Conservation (phyloP, 2,888 invertebrate genomes). For the Epirrhoe tristata region DNA sequence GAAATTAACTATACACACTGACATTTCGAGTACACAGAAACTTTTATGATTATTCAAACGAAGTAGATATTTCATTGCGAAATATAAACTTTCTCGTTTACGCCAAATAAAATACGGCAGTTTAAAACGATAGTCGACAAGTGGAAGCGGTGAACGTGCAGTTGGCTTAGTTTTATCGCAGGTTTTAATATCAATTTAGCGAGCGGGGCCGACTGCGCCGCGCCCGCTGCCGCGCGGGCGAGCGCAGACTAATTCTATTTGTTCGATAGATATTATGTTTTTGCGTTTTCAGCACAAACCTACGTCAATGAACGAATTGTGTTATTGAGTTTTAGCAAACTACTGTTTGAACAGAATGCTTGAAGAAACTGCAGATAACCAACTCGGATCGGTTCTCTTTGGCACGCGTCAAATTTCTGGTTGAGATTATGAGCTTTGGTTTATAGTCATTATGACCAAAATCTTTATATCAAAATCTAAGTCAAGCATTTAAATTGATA, state of each 20-base stretch:
- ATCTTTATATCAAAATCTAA: background rate
- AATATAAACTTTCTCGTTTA: background rate
- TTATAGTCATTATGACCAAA: background rate
- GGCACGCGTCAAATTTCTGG: background rate
- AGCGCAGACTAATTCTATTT: conserved; percentile 2
- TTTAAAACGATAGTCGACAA: conserved; percentile 35
- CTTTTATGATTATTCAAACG: conserved; percentile 1
- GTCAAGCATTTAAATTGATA: background rate
- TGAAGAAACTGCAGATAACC: background rate
- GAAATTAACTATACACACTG: background rate
- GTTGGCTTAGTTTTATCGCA: conserved; percentile 41
- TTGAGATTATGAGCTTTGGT: background rate
- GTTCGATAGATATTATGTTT: conserved; percentile 1
- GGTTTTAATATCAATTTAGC: conserved; percentile 40
- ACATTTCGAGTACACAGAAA: background rate
- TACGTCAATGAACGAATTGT: too few relatives aligned
- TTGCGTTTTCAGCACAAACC: background rate
- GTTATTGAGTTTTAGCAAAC: too few relatives aligned
- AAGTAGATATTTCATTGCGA: background rate
- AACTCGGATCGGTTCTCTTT: background rate
- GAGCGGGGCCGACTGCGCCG: background rate
- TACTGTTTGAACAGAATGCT: background rate
- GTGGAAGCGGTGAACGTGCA: conserved; percentile 34
- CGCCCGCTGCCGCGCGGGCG: conserved; percentile 1
- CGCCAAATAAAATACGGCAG: conserved; percentile 26